Percentiles rank a stretch among this genome's conserved stretches.
phyloP scores from a whole-genome alignment of 37 sponge, comb jelly and placozoan species.

The Haliclona indistincta region DNA sequence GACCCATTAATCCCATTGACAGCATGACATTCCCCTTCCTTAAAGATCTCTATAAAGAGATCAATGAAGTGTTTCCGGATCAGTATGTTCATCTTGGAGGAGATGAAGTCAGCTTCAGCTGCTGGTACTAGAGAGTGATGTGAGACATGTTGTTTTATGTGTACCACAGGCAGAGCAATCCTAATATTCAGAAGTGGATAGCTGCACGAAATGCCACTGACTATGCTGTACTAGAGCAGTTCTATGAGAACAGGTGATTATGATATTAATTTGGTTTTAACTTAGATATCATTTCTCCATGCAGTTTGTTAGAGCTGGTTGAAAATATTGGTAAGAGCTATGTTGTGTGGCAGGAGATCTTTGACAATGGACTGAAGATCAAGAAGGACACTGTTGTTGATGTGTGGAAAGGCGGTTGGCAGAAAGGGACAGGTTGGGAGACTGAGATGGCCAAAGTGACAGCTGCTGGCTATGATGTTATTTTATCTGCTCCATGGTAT shows the following conservation, averaged over 20 bases:
- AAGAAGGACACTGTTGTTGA: conserved; percentile 86
- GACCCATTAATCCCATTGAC: conserved; percentile 85
- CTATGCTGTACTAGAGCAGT: conserved; percentile 84
- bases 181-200: conserved; percentile 82
- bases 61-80: conserved; percentile 72
- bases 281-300: no score
- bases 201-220: conserved; percentile 50
- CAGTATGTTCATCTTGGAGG: conserved; percentile 93
- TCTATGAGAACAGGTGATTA: conserved; percentile 84
- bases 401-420: conserved; percentile 93
- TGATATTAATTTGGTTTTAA: no score
- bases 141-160: neutral
- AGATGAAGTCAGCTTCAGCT: conserved; percentile 86
- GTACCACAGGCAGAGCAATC: conserved; percentile 69
- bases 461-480: conserved; percentile 62
- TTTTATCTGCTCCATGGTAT: conserved; percentile 93
- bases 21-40: conserved; percentile 79
- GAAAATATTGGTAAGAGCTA: conserved; percentile 71
- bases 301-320: no score
- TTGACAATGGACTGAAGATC: conserved; percentile 87
- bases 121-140: conserved; percentile 45
- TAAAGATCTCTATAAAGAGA: conserved; percentile 69
- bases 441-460: conserved; percentile 71
- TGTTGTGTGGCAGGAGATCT: conserved; percentile 96
- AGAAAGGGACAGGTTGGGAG: no score